Conservation (phyloP, 2,888 invertebrate species). For the Drosophila cognata region DNA sequence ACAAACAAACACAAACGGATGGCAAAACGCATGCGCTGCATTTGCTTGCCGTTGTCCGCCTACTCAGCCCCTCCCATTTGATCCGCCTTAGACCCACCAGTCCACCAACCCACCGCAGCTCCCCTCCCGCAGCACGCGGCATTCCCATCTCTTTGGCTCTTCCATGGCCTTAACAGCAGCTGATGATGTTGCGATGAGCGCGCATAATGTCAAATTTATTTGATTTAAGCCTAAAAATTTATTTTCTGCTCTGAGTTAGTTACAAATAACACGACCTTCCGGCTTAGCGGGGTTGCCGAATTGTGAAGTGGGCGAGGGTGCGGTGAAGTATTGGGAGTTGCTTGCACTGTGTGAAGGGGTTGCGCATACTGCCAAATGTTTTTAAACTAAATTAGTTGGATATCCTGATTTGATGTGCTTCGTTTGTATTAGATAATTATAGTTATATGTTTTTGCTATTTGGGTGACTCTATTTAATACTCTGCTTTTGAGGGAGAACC, state of each 20-base stretch:
- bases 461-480: not conserved
- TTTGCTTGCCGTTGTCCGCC: slow-evolving; percentile 1
- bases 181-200: slow-evolving; percentile 67
- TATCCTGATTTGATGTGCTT: not conserved
- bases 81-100: not conserved
- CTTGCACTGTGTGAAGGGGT: not conserved
- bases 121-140: not conserved
- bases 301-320: not conserved
- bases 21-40: slow-evolving; percentile 60
- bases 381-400: not conserved
- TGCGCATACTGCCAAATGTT: not conserved
- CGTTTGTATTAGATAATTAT: not conserved
- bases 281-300: not conserved
- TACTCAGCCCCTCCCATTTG: not conserved
- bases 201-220: slow-evolving; percentile 62
- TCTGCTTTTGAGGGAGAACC: not conserved
- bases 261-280: slow-evolving; percentile 12
- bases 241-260: slow-evolving; percentile 13
- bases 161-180: slow-evolving; percentile 53
- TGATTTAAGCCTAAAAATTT: slow-evolving; percentile 38
- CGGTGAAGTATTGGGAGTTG: not conserved
- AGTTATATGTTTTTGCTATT: not conserved
- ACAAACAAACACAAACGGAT: slow-evolving; percentile 53
- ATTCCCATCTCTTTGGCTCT: slow-evolving; percentile 1
- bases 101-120: not conserved